Evolutionary conservation across 2,113 vertebrate species (phyloP), one percentile per base, ranked within the genome.

Genomic region (Urocitellus parryii): DNA sequence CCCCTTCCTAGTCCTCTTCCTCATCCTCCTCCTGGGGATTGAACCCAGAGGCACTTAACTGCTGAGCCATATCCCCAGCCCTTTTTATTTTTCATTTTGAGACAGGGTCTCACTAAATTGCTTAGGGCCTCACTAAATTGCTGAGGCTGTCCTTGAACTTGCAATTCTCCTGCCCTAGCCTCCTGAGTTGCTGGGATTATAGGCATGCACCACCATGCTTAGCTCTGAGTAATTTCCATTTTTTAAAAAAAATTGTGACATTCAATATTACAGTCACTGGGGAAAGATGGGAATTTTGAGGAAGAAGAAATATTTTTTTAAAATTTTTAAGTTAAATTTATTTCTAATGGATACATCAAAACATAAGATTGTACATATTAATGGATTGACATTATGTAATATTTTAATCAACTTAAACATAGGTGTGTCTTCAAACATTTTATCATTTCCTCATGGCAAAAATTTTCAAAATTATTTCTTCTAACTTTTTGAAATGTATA

Each of bases 211-310:
- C 24, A 63, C 5, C 18, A 58, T 58, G 56, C 56, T 18, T 58
- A 18, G 56, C 56, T 58, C 56, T 58, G 18, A 22, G 56, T 58
- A 58, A 58, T 84, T 91, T 93, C 7, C 12, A 67, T 73, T 65
- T 51, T 45, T n/a, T 39, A 39, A 39, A 39, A 39, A 39, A 51
- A 51, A 51, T 70, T 88, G n/a, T 48, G 58, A 85, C 14, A n/a
- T 86, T 91, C 48, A n/a, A 4, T 91, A 45, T 95, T 96, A 48
- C 14, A 79, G 27, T 80, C 85, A 70, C 68, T 91, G 74, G 53
- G 58, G 51, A 85, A 80, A 94, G 58, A 39, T n/a, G 73, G 73
- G 56, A 94, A 80, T 90, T 83, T 88, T 95, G 87, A 82, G 45
- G 58, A 82, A 94, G 77, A 70, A 16, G 61, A 93, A 34, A 67